Conservation (phyloP, 2,113 vertebrate species). For the Lamprologus ornatipinnis region DNA sequence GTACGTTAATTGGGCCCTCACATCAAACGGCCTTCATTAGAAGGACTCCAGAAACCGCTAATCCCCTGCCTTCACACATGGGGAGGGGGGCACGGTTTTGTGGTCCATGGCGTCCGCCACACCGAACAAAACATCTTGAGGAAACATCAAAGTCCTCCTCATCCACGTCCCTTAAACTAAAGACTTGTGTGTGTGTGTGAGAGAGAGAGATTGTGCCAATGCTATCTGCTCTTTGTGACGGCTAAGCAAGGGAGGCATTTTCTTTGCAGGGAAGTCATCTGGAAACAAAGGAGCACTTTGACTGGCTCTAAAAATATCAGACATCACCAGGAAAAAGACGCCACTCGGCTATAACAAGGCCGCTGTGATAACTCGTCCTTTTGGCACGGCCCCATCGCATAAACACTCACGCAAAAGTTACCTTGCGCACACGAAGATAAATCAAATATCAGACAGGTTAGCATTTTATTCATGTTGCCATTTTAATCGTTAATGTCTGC, state of each 20-base stretch:
- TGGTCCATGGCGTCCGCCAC: conserved; percentile 47
- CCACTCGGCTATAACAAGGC: background rate
- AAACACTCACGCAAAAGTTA: background rate
- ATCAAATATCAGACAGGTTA: background rate
- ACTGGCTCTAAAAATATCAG: conserved; percentile 7
- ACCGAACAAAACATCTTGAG: conserved; percentile 67
- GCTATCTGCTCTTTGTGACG: conserved; percentile 7
- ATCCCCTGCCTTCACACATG: conserved; percentile 66
- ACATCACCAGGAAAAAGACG: conserved; percentile 11
- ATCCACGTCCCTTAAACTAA: conserved; percentile 20
- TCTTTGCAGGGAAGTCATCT: conserved; percentile 39
- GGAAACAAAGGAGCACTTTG: conserved; percentile 41
- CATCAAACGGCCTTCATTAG: conserved; percentile 76
- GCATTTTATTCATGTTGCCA: background rate
- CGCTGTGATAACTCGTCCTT: background rate
- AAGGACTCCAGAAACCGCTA: conserved; percentile 69
- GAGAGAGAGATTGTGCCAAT: background rate
- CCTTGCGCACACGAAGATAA: background rate
- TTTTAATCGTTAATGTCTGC: background rate
- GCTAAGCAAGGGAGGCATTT: conserved; percentile 14
- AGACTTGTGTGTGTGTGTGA: background rate
- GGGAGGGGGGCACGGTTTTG: conserved; percentile 27
- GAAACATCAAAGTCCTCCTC: conserved; percentile 69
- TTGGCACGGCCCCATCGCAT: background rate
- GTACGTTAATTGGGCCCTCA: conserved; percentile 71